Evolutionary conservation across 92 coral and sea anemone genomes (phyloP), one percentile per base, ranked within the genome.

Genomic region (Chrysogorgia sp.): DNA sequence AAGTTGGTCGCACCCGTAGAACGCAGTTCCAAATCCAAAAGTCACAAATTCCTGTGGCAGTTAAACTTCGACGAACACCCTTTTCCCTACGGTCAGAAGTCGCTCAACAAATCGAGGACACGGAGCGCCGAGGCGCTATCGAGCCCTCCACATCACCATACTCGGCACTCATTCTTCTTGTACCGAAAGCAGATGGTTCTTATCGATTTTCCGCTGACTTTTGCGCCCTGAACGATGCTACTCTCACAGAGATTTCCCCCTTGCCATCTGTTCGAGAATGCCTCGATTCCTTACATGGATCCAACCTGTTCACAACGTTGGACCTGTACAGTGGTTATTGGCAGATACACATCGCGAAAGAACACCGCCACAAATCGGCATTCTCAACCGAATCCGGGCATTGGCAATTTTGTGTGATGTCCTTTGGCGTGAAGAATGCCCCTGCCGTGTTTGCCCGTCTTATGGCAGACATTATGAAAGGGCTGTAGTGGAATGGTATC

Each of bases 61-160:
- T 87, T 47, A 87, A 76, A 75, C 83, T 83, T 45, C 69, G 81
- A 40, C 80, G 79, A 57, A 80, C 84, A 34, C 86, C 81, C 26
- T 88, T n/a, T n/a, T 74, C 84, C 31, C 79, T 84, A 45, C 83
- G 88, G 26, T 41, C 77, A 0, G 86, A 88, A 83, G 88, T 84
- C 45, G 83, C 75, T 37, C 41, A 53, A 55, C 82, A 70, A 67
- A 77, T 78, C 68, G 40, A 65, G 75, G 83, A 58, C 62, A 83
- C 83, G 87, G 75, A 82, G 64, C 76, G 76, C 50, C 74, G 82
- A 30, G 85, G 85, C 35, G 58, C 82, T 62, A 82, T 86, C 31
- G 76, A 72, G 72, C 75, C 65, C 43, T 77, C 84, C 17, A 77
- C 58, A 21, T 83, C 88, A 23, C 87, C 81, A 0, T 26, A 82